Evolutionary conservation across 2,113 vertebrate species (phyloP), one percentile per base, ranked within the genome.

Genomic region (Lanius ludovicianus): DNA sequence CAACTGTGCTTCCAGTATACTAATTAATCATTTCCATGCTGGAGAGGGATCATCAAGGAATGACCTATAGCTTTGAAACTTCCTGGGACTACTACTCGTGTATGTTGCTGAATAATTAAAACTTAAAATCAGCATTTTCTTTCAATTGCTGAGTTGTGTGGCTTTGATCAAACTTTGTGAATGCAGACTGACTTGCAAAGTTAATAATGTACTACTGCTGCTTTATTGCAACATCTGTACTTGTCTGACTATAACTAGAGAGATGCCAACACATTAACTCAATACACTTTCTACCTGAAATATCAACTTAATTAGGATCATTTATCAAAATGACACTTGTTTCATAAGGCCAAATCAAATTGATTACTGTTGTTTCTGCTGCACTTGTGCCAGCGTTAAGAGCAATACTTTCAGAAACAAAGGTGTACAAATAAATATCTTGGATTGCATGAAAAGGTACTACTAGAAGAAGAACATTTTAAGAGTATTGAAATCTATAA

Each of bases 301-400:
- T 97, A 95, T 97, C 96, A 92, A 87, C 93, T 96, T 98, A 98
- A 98, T 98, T 98, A 97, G 97, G 92, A 97, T 93, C 96, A 97
- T 98, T 98, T 97, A 96, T 98, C 98, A 98, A 97, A 97, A 97
- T 97, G 97, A 96, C 97, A 97, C 89, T 90, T 95, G 95, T 96
- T 98, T 98, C 94, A 94, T 97, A 97, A 92, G 92, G 96, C 96
- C 93, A 96, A 96, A 98, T 97, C 97, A 95, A 97, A 98, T 95
- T 97, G 98, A 98, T 98, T 97, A 97, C 92, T 90, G 35, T 95
- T 95, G 84, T 97, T 96, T 95, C 64, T 79, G 74, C 62, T 94
- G 84, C 56, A 69, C 55, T 93, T 83, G 79, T 87, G 92, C 95
- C 93, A 92, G 93, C 27, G 17, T 91, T 87, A 96, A 90, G 52